phyloP scores from a whole-genome alignment of 2,888 invertebrate genomes.

The Platerodrilus igneus region DNA sequence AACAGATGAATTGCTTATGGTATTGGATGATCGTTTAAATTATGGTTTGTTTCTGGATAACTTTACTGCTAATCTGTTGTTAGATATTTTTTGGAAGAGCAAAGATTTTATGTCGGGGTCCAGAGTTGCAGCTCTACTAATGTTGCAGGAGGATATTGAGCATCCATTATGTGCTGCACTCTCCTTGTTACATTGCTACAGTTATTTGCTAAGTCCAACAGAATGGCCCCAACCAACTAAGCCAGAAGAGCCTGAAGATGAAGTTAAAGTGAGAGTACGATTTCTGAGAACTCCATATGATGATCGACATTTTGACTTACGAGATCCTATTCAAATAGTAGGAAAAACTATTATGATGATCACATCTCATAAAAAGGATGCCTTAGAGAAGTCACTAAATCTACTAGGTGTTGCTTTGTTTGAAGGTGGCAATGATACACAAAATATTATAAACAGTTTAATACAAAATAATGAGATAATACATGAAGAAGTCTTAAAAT shows the following conservation, averaged over 20 bases:
- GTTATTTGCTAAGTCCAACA: conserved; percentile 57
- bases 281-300: conserved; percentile 77
- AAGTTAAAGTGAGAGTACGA: conserved; percentile 61
- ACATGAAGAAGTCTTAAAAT: conserved; percentile 43
- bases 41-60: conserved; percentile 91
- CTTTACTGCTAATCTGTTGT: conserved; percentile 69
- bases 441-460: conserved; percentile 23
- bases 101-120: conserved; percentile 69
- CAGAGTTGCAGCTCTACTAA: conserved; percentile 69
- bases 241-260: conserved; percentile 47
- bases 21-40: conserved; percentile 75
- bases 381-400: conserved; percentile 49
- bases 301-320: conserved; percentile 88
- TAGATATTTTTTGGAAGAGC: conserved; percentile 71
- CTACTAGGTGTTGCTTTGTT: conserved; percentile 45
- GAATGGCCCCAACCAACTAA: conserved; percentile 46
- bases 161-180: conserved; percentile 66
- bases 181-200: conserved; percentile 70
- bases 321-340: conserved; percentile 62
- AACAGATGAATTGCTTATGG: conserved; percentile 61
- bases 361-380: conserved; percentile 53
- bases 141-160: conserved; percentile 84
- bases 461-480: conserved; percentile 40
- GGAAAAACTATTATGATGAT: conserved; percentile 75
- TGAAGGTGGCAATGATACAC: conserved; percentile 39